phyloP scores from a whole-genome alignment of 1,140 invertebrate species.

The Drosophila watanabei region DNA sequence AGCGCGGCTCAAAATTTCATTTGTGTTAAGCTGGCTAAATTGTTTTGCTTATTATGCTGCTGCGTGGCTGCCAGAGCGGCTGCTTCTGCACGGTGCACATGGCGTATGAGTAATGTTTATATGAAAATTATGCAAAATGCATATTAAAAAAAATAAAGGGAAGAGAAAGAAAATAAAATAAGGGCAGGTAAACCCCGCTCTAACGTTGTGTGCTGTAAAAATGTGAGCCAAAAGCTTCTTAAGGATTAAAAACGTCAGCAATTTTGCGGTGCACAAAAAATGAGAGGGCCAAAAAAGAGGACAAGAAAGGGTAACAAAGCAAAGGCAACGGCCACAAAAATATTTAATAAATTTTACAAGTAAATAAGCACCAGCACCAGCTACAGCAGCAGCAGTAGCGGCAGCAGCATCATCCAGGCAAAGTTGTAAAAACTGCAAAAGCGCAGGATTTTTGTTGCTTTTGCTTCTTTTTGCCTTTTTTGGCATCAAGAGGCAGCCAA shows the following conservation, averaged over 20 bases:
- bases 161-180: neutral
- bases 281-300: constrained; percentile 17
- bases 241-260: constrained; percentile 82
- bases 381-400: neutral
- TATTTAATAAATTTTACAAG: constrained; percentile 81
- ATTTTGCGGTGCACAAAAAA: constrained; percentile 61
- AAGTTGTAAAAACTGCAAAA: constrained; percentile 58
- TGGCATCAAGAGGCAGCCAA: constrained; percentile 24
- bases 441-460: constrained; percentile 42
- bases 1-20: constrained; percentile 59
- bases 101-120: constrained; percentile 83
- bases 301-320: constrained; percentile 33
- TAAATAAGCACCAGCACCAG: constrained; percentile 60
- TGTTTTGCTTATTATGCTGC: constrained; percentile 75
- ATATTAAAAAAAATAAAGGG: constrained; percentile 54
- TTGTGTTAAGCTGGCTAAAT: constrained; percentile 79
- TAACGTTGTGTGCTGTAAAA: constrained; percentile 58
- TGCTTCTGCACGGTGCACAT: constrained; percentile 56
- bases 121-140: constrained; percentile 80
- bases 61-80: neutral
- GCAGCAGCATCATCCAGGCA: constrained; percentile 7
- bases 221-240: constrained; percentile 81
- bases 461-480: neutral
- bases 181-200: constrained; percentile 19
- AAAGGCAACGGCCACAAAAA: constrained; percentile 62